Evolutionary conservation across 2,113 vertebrate genomes (phyloP), one percentile per base, ranked within the genome.

Genomic region (Picathartes gymnocephalus): DNA sequence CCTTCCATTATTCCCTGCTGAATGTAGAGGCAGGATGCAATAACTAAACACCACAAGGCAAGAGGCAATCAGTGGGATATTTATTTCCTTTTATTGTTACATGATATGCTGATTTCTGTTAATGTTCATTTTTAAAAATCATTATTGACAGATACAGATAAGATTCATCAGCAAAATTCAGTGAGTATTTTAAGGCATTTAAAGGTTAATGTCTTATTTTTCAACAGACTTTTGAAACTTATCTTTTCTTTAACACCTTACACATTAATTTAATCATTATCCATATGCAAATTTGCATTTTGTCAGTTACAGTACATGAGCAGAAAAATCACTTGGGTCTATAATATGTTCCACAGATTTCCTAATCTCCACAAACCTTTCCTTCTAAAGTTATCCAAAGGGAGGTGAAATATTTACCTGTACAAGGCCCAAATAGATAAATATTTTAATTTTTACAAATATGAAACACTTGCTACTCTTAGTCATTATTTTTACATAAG

Each of bases 11-110:
- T 92, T 70, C 60, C 51, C 79, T 91, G 80, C 91, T 95, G 91
- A 96, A 96, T 95, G 68, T 21, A 90, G 91, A 96, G 60, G 79
- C 70, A 96, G 85, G 95, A 95, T 92, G 83, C 35, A 91, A 95
- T 68, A 96, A 94, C 92, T 78, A 88, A 92, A 77, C 74, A 93
- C 37, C 65, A 88, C 95, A 95, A 96, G 81, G 74, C 86, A 96
- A 92, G 54, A 96, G 51, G 76, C 76, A 97, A 96, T 95, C 93
- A 97, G 94, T 90, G 47, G 57, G 50, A 62, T 94, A 96, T 96
- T 97, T 97, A 90, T 96, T 95, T 94, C 88, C 39, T 84, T 93
- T 95, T 94, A 82, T 88, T 93, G 40, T 92, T 88, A 62, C 9
- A 78, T 71, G 54, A 90, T 73, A 89, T 84, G 58, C 56, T 94